phyloP scores from a whole-genome alignment of 2,113 vertebrate genomes.

The Irena cyanogastra region DNA sequence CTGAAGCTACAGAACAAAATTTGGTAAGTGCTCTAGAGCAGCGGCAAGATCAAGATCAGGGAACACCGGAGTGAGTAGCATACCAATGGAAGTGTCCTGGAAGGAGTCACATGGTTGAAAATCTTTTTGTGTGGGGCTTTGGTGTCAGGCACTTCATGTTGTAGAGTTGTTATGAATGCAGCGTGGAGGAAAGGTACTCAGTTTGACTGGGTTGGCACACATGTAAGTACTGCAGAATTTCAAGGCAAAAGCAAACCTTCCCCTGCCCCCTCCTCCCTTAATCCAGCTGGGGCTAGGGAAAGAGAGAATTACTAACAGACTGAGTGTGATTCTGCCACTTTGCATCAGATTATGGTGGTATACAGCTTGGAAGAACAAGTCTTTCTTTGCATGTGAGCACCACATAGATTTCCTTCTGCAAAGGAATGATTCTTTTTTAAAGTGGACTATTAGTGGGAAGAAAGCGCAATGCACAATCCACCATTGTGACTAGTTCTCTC shows the following conservation, averaged over 20 bases:
- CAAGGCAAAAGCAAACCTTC: neutral
- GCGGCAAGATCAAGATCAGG: neutral
- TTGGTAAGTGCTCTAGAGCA: neutral
- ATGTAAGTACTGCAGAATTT: neutral
- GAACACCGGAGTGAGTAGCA: neutral
- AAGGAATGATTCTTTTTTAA: neutral
- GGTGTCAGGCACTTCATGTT: neutral
- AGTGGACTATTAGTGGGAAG: neutral
- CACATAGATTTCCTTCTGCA: neutral
- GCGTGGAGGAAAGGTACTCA: accelerated
- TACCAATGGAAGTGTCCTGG: neutral
- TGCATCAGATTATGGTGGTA: neutral
- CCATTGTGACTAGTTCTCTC: neutral
- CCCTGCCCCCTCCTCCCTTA: neutral
- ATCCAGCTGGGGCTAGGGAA: accelerated
- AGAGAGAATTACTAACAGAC: neutral
- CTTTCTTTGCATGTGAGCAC: neutral
- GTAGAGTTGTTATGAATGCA: neutral
- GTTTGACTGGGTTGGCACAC: neutral
- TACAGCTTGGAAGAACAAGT: neutral
- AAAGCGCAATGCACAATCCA: neutral
- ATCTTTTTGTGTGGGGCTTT: neutral
- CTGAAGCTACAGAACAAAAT: neutral
- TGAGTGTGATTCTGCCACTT: neutral
- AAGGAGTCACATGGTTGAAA: neutral